These are phyloP conservation scores for Acrocephalus arundinaceus DNA, from an alignment of 2,113 vertebrate genomes.

Conservation along the genomic window DNA sequence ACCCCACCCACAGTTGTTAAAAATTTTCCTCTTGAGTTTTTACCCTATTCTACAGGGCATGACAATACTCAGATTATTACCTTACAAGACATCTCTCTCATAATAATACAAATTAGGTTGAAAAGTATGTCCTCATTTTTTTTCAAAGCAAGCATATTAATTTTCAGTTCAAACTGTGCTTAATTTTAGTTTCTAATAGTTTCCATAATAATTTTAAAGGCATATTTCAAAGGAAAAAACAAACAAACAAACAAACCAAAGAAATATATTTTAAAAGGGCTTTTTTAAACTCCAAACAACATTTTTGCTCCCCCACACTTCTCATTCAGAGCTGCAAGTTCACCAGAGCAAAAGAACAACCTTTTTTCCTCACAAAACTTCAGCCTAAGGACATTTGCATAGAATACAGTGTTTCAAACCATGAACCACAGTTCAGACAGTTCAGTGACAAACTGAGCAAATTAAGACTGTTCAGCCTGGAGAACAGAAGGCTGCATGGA, in stretches of 20 bases:
- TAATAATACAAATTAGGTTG: neutral
- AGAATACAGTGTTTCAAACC: neutral
- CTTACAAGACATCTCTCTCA: neutral
- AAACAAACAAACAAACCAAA: neutral
- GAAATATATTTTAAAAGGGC: neutral
- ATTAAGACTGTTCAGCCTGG: neutral
- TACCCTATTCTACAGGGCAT: neutral
- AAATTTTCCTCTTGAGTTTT: neutral
- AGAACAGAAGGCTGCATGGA: neutral
- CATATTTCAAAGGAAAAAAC: neutral
- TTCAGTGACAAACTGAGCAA: neutral
- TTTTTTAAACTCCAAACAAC: neutral
- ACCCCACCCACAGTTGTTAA: rapidly evolving
- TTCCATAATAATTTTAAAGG: neutral
- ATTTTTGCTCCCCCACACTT: neutral
- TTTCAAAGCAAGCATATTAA: neutral
- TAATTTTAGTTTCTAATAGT: neutral
- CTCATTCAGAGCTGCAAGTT: neutral
- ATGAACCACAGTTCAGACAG: neutral
- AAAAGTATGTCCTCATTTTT: neutral
- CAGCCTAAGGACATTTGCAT: neutral
- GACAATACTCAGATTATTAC: neutral
- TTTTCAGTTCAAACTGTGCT: neutral
- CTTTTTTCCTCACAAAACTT: neutral
- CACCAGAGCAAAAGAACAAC: neutral